Percentiles rank a stretch among this genome's conserved stretches.
These are phyloP conservation scores for Gallirallus australis DNA, from an alignment of 2,797 vertebrate genomes.

Conservation along the genomic window DNA sequence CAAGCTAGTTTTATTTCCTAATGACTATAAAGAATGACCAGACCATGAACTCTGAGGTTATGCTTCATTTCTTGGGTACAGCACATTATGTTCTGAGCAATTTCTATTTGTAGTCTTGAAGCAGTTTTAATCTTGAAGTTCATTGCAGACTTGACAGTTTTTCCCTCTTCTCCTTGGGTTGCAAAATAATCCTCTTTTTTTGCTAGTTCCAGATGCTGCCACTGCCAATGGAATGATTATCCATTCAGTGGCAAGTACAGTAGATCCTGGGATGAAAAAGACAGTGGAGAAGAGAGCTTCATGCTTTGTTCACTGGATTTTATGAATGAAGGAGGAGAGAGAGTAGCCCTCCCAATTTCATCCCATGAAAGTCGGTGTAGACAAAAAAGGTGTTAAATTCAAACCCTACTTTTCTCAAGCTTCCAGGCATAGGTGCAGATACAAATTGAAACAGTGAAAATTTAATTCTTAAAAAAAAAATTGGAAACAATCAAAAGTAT, in stretches of 20 bases:
- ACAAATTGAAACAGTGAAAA: neutral
- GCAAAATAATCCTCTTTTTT: constrained; percentile 15
- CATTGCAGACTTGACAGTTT: constrained; percentile 22
- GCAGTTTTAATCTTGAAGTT: constrained; percentile 45
- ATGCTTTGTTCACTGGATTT: neutral
- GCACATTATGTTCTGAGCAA: constrained; percentile 68
- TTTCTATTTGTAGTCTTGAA: constrained; percentile 70
- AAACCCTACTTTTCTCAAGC: neutral
- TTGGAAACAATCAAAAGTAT: neutral
- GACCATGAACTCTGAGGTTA: constrained; percentile 73
- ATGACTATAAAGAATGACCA: constrained; percentile 73
- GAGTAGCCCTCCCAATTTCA: neutral
- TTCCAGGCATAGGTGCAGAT: neutral
- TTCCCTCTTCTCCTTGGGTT: neutral
- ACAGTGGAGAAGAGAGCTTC: neutral
- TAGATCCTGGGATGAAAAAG: neutral
- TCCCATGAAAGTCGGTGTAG: accelerated
- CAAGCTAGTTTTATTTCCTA: constrained; percentile 74
- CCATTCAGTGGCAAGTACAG: neutral
- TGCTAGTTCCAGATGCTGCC: neutral
- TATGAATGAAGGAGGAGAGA: neutral
- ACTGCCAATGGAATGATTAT: neutral
- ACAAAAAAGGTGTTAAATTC: neutral
- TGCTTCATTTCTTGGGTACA: constrained; percentile 60
- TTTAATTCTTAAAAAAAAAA: neutral